phyloP scores from a whole-genome alignment of 2,888 invertebrate genomes.

The Mamestra brassicae region DNA sequence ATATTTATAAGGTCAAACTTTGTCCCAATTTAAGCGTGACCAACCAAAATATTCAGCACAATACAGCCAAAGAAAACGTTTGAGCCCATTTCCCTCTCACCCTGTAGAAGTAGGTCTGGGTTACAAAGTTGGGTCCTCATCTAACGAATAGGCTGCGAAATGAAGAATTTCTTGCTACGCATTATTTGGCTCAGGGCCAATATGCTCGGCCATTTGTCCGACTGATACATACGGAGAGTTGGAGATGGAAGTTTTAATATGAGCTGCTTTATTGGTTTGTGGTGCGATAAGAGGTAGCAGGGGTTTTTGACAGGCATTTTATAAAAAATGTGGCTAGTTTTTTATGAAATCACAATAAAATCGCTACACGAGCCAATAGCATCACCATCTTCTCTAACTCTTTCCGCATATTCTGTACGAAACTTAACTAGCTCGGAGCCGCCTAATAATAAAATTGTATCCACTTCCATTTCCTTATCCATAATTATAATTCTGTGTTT shows the following conservation, averaged over 20 bases:
- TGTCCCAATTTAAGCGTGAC: neutral
- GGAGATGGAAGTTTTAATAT: neutral
- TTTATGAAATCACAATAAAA: too few relatives aligned
- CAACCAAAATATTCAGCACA: neutral
- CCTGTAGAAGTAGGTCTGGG: slow-evolving; percentile 61
- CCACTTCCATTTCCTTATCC: too few relatives aligned
- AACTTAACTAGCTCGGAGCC: too few relatives aligned
- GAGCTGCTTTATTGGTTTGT: neutral
- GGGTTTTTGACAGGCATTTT: neutral
- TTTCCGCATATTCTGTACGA: too few relatives aligned
- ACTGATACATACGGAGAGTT: slow-evolving; percentile 32
- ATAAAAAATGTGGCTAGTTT: too few relatives aligned
- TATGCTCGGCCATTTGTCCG: slow-evolving; percentile 19
- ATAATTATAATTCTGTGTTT: too few relatives aligned
- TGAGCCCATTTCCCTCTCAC: slow-evolving; percentile 16
- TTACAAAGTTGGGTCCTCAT: slow-evolving; percentile 47
- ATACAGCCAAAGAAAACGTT: neutral
- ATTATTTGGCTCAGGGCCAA: slow-evolving; percentile 52
- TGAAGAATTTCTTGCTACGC: slow-evolving; percentile 48
- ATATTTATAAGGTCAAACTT: neutral
- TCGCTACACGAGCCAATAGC: too few relatives aligned
- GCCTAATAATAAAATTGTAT: too few relatives aligned
- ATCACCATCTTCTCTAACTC: too few relatives aligned
- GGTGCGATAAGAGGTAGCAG: neutral
- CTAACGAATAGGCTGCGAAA: slow-evolving; percentile 54